A percentile compares a stretch with the other conserved stretches of the same genome.
These are phyloP conservation scores for Smutsia gigantea DNA, from an alignment of 2,797 vertebrate species.

Conservation along the genomic window DNA sequence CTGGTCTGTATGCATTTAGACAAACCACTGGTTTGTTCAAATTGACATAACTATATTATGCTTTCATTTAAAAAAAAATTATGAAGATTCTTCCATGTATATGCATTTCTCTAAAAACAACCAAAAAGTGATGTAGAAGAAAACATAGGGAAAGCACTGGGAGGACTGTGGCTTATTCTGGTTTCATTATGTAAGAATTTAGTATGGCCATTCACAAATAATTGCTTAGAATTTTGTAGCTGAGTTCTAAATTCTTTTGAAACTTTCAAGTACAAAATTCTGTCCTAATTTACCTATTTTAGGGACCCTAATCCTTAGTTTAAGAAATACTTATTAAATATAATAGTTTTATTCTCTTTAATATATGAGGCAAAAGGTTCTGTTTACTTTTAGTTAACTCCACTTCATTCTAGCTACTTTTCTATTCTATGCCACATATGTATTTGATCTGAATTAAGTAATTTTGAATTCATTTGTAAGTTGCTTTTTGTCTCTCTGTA, in stretches of 20 bases:
- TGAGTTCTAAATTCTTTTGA: constrained; percentile 12
- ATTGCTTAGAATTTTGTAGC: constrained; percentile 7
- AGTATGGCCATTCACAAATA: constrained; percentile 16
- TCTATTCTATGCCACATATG: not conserved
- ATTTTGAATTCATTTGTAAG: constrained; percentile 31
- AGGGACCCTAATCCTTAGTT: not conserved
- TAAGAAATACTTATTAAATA: not conserved
- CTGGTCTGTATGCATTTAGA: not conserved
- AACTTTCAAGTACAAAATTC: not conserved
- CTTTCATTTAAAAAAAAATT: constrained; percentile 15
- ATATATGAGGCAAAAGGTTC: not conserved
- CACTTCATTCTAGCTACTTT: not conserved
- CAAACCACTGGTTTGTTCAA: not conserved
- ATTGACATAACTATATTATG: not conserved
- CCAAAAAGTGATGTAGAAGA: not conserved
- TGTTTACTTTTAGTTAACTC: not conserved
- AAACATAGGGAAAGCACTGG: not conserved
- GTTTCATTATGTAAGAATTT: not conserved
- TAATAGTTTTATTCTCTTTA: not conserved
- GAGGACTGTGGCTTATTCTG: constrained; percentile 2
- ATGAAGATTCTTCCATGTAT: not conserved
- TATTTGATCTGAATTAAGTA: constrained; percentile 36
- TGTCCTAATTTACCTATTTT: not conserved
- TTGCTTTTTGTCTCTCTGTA: not conserved
- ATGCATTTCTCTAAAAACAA: constrained; percentile 4